A percentile compares a stretch with the other conserved stretches of the same genome.
phyloP scores from a whole-genome alignment of 2,113 vertebrate species.

The Cariama cristata region DNA sequence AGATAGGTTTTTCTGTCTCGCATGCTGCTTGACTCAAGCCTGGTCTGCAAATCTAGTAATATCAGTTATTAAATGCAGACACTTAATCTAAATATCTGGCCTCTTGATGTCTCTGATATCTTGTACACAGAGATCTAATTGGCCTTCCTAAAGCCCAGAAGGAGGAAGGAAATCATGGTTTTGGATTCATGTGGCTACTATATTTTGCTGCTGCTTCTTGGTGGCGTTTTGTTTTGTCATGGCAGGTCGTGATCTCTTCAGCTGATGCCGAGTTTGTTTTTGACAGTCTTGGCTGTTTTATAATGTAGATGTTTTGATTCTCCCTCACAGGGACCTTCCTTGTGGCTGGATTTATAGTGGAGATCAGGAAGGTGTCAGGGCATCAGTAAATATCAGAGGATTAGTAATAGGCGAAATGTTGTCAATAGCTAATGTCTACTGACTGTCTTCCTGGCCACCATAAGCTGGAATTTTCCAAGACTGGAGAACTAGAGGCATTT shows the following conservation, averaged over 20 bases:
- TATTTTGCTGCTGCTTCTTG: not conserved
- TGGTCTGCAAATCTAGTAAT: not conserved
- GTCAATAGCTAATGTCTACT: not conserved
- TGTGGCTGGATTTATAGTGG: not conserved
- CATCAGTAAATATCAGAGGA: not conserved
- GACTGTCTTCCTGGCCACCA: not conserved
- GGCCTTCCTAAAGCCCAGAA: not conserved
- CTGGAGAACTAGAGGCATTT: not conserved
- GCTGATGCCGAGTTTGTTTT: not conserved
- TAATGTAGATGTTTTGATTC: not conserved
- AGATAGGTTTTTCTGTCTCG: accelerated
- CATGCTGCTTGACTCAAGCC: not conserved
- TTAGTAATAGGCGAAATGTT: not conserved
- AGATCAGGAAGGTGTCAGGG: not conserved
- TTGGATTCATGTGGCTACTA: not conserved
- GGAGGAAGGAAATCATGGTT: not conserved
- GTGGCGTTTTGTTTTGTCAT: not conserved
- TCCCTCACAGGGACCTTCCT: not conserved
- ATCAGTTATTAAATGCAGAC: not conserved
- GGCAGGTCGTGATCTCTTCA: not conserved
- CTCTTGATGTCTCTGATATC: not conserved
- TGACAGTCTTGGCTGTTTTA: not conserved
- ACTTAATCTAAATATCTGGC: not conserved
- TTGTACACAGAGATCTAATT: not conserved
- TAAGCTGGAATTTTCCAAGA: not conserved